Conservation (phyloP, 1,140 invertebrate species). For the Ephestia elutella region DNA sequence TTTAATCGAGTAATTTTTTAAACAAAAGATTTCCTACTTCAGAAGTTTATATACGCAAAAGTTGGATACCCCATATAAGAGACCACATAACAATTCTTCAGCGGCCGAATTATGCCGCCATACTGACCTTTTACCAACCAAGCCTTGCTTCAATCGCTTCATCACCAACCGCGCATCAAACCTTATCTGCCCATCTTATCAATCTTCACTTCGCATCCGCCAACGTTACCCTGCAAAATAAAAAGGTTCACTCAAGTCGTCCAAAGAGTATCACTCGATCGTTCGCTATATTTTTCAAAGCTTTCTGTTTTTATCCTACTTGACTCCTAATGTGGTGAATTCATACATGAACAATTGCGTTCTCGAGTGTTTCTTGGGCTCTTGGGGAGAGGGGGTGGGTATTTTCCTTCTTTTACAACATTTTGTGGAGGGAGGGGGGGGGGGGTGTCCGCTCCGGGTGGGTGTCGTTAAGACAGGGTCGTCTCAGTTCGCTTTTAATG, state of each 20-base stretch:
- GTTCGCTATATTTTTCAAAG: constrained; percentile 70
- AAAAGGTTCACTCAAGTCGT: constrained; percentile 44
- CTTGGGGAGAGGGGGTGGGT: constrained; percentile 22
- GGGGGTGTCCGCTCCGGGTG: constrained; percentile 12
- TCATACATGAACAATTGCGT: constrained; percentile 75
- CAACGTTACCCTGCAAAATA: constrained; percentile 18
- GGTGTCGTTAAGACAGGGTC: constrained; percentile 18
- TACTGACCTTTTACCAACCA: too few species aligned
- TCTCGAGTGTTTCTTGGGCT: constrained; percentile 48
- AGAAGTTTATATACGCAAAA: too few species aligned
- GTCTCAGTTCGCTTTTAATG: constrained; percentile 12
- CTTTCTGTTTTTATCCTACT: constrained; percentile 75
- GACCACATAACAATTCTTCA: too few species aligned
- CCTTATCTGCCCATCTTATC: constrained; percentile 1
- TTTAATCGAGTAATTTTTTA: too few species aligned
- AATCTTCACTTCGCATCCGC: constrained; percentile 32
- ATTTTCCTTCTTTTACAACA: constrained; percentile 51
- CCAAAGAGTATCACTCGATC: constrained; percentile 56
- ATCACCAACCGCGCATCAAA: not conserved
- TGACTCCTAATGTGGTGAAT: constrained; percentile 76
- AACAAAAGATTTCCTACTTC: too few species aligned
- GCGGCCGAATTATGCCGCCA: too few species aligned
- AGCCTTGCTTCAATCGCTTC: not conserved
- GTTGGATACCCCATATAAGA: too few species aligned
- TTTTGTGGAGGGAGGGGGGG: constrained; percentile 31